Evolutionary conservation across 2,113 vertebrate genomes (phyloP).

Genomic region (Mesembrinibis cayennensis): DNA sequence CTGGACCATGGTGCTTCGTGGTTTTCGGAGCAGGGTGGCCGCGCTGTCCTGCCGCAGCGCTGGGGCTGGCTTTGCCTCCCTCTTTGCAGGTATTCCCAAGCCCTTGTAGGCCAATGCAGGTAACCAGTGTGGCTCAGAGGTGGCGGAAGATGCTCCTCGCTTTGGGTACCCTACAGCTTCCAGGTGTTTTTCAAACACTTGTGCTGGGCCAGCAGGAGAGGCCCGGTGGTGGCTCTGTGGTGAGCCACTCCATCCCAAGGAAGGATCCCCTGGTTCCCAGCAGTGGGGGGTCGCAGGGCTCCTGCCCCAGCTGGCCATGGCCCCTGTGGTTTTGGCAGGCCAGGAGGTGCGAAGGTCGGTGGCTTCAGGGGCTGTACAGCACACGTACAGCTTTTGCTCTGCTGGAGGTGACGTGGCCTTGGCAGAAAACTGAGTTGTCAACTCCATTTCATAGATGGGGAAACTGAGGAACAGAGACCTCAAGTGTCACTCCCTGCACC

Average conservation of each 20-base stretch:
- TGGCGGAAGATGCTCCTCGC: not conserved
- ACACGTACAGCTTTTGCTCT: accelerated
- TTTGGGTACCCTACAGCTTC: not conserved
- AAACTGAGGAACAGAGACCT: not conserved
- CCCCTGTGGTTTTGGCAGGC: not conserved
- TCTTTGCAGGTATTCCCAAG: accelerated
- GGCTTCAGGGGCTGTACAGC: not conserved
- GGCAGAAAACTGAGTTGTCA: not conserved
- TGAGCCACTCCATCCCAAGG: accelerated
- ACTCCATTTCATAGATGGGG: accelerated
- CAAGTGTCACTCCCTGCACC: accelerated
- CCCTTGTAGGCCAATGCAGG: not conserved
- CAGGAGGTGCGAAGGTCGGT: accelerated
- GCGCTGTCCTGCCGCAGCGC: accelerated
- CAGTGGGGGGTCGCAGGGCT: accelerated
- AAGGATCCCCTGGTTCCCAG: not conserved
- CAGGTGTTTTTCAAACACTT: not conserved
- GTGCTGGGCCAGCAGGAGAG: not conserved
- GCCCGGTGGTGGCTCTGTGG: accelerated
- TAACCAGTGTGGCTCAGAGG: too few relatives aligned
- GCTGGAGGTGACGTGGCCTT: not conserved
- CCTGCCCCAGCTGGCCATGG: not conserved
- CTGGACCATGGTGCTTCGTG: accelerated
- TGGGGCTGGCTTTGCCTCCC: not conserved
- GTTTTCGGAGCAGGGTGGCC: not conserved